phyloP scores from a whole-genome alignment of 2,888 invertebrate genomes.

The Epirrhoe alternata region DNA sequence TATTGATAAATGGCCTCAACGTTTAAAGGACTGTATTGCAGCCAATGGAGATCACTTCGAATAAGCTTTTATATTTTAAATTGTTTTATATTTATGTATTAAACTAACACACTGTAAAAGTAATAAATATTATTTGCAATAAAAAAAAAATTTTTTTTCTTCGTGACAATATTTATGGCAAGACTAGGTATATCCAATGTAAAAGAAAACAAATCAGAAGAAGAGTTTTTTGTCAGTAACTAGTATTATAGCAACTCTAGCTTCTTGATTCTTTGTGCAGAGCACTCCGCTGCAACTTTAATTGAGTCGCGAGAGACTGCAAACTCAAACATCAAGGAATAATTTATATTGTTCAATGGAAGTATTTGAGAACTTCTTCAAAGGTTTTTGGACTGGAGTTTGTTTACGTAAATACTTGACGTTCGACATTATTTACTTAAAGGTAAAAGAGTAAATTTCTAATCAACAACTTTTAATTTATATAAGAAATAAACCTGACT shows the following conservation, averaged over 20 bases:
- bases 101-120: too few relatives aligned
- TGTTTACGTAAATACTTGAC: conserved; percentile 3
- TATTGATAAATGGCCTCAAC: too few relatives aligned
- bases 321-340: conserved; percentile 55
- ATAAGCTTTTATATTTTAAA: too few relatives aligned
- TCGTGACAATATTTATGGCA: too few relatives aligned
- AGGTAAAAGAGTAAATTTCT: background rate
- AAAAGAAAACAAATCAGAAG: background rate
- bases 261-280: conserved; percentile 46
- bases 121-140: too few relatives aligned
- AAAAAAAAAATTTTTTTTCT: too few relatives aligned
- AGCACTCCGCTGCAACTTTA: conserved; percentile 57
- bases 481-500: too few relatives aligned
- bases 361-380: conserved; percentile 46
- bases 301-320: conserved; percentile 60
- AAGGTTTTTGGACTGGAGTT: conserved; percentile 17
- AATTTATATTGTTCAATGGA: conserved; percentile 49
- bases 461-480: too few relatives aligned
- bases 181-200: too few relatives aligned
- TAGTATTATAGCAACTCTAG: conserved; percentile 32
- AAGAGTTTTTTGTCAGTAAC: conserved; percentile 1
- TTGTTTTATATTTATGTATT: too few relatives aligned
- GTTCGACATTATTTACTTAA: background rate
- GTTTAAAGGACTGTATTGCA: too few relatives aligned
- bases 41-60: too few relatives aligned